Percentiles rank a stretch among this genome's conserved stretches.
phyloP scores from a whole-genome alignment of 2,888 invertebrate genomes.

The Embidobia sp. region DNA sequence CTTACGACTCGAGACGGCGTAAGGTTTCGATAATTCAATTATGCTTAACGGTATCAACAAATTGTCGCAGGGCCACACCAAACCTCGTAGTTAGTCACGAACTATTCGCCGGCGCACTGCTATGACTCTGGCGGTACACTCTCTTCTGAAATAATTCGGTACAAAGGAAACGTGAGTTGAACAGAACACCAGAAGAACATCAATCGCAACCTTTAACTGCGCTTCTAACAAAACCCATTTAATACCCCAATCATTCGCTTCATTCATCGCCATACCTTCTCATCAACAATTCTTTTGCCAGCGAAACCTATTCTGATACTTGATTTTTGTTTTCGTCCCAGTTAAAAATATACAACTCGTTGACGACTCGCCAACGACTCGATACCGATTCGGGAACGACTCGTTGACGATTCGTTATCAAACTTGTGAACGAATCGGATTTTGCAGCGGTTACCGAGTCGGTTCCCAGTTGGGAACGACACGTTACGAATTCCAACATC shows the following conservation, averaged over 20 bases:
- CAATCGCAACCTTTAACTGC: slow-evolving; percentile 29
- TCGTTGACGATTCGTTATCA: too few relatives aligned
- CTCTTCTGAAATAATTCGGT: slow-evolving; percentile 44
- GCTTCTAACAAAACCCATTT: neutral
- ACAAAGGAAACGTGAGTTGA: slow-evolving; percentile 54
- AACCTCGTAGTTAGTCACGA: slow-evolving; percentile 71
- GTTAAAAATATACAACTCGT: too few relatives aligned
- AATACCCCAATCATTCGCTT: slow-evolving; percentile 19
- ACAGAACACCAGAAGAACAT: slow-evolving; percentile 26
- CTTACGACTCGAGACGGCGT: slow-evolving; percentile 73
- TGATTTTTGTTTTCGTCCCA: slow-evolving; percentile 50
- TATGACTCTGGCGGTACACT: slow-evolving; percentile 41
- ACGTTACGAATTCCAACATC: too few relatives aligned
- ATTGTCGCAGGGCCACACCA: slow-evolving; percentile 70
- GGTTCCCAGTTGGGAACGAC: too few relatives aligned
- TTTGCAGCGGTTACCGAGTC: too few relatives aligned
- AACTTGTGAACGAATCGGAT: too few relatives aligned
- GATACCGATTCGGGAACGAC: too few relatives aligned
- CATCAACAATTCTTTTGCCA: neutral
- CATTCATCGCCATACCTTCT: slow-evolving; percentile 19
- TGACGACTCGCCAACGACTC: too few relatives aligned
- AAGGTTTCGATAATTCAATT: slow-evolving; percentile 80
- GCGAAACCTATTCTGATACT: slow-evolving; percentile 34
- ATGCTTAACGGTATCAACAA: slow-evolving; percentile 76
- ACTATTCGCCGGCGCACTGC: slow-evolving; percentile 57